Percentiles rank a stretch among this genome's conserved stretches.
phyloP scores from a whole-genome alignment of 2,113 vertebrate species.

The Nanorana parkeri region DNA sequence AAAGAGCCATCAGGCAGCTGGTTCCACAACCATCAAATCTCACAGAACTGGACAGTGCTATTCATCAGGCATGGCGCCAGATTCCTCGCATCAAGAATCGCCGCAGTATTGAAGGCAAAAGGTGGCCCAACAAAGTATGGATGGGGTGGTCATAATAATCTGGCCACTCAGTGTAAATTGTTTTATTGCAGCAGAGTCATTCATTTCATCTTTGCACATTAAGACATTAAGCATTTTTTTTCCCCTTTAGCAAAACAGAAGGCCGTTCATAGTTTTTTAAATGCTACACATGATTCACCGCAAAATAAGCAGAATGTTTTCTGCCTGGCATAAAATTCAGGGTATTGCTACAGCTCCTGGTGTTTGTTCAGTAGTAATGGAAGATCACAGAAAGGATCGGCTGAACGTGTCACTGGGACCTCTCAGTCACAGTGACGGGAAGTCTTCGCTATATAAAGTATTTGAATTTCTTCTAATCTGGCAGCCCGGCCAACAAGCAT shows the following conservation, averaged over 20 bases:
- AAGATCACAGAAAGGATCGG: slow-evolving; percentile 32
- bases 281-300: slow-evolving; percentile 1
- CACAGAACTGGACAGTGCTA: no score
- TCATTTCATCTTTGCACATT: no score
- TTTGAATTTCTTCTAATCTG: background rate
- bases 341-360: background rate
- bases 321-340: slow-evolving; percentile 1
- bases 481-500: background rate
- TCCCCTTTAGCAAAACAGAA: background rate
- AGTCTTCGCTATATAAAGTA: slow-evolving; percentile 9
- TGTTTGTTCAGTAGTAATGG: slow-evolving; percentile 4
- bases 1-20: no score
- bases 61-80: no score
- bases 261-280: background rate
- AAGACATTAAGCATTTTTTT: background rate
- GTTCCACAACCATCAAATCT: no score
- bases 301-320: slow-evolving; percentile 12
- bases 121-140: no score
- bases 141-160: no score
- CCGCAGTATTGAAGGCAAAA: no score
- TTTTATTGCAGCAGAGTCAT: no score
- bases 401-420: slow-evolving; percentile 21
- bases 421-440: slow-evolving; percentile 11
- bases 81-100: no score
- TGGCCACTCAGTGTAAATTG: no score